These are phyloP conservation scores for Heliopora coerulea DNA, from an alignment of 92 coral and sea anemone genomes.

Conservation along the genomic window DNA sequence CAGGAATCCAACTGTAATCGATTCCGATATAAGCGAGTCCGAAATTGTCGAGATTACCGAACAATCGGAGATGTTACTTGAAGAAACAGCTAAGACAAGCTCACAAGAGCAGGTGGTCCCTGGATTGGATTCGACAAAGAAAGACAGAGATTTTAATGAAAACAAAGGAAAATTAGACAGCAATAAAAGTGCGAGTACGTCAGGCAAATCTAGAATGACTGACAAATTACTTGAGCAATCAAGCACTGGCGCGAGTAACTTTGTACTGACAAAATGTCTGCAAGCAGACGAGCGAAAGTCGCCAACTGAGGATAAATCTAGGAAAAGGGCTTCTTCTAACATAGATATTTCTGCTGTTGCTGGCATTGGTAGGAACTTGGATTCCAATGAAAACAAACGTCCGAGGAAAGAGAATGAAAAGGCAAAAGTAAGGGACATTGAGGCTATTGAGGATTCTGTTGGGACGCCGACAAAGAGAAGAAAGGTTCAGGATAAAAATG, in stretches of 20 bases:
- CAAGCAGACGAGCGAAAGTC: too few relatives aligned
- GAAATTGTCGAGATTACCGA: background rate
- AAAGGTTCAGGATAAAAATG: background rate
- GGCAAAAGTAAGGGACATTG: background rate
- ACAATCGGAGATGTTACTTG: background rate
- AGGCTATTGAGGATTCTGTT: background rate
- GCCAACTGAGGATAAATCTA: too few relatives aligned
- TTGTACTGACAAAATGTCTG: too few relatives aligned
- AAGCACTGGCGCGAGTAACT: too few relatives aligned
- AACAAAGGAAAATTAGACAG: background rate
- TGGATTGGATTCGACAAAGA: background rate
- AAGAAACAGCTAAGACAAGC: background rate
- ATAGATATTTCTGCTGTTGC: too few relatives aligned
- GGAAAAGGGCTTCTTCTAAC: too few relatives aligned
- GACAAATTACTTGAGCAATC: too few relatives aligned
- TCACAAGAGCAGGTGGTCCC: background rate
- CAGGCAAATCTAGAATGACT: too few relatives aligned
- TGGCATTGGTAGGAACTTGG: too few relatives aligned
- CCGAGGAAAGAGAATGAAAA: background rate
- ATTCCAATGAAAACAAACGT: background rate
- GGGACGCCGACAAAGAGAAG: conserved; percentile 4
- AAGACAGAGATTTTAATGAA: background rate
- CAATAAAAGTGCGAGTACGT: too few relatives aligned
- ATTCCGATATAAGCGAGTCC: background rate
- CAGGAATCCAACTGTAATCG: background rate